Percentiles rank a stretch among this genome's conserved stretches.
These are phyloP conservation scores for Hybognathus amarus DNA, from an alignment of 2,797 vertebrate genomes.

Conservation along the genomic window DNA sequence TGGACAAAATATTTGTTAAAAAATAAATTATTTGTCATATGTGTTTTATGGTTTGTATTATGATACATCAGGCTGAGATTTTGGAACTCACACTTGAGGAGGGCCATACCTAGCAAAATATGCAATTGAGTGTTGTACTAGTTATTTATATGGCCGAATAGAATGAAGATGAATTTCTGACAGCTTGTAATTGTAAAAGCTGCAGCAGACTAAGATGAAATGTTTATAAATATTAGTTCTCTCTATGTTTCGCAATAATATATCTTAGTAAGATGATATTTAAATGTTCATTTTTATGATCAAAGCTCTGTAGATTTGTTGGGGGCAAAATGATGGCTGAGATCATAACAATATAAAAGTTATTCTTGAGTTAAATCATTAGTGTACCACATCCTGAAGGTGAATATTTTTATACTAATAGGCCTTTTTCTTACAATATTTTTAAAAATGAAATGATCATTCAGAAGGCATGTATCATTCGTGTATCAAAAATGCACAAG, in stretches of 20 bases:
- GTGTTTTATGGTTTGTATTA: neutral
- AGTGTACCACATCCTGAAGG: neutral
- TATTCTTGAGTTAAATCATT: neutral
- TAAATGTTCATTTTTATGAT: neutral
- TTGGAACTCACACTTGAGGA: neutral
- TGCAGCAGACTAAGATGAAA: too few relatives aligned
- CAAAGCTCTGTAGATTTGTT: neutral
- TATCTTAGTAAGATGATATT: too few relatives aligned
- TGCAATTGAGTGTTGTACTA: neutral
- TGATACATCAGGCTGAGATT: neutral
- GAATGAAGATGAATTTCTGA: too few relatives aligned
- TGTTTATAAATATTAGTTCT: neutral
- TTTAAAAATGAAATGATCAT: neutral
- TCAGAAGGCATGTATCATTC: neutral
- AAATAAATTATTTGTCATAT: neutral
- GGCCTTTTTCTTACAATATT: neutral
- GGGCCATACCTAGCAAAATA: too few relatives aligned
- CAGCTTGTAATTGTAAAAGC: too few relatives aligned
- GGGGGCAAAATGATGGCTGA: neutral
- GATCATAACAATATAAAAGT: neutral
- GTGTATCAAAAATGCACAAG: neutral
- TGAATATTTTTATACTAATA: neutral
- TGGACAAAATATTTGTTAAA: neutral
- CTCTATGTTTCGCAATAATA: too few relatives aligned
- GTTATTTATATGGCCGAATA: too few relatives aligned